Base-by-base conservation (phyloP, 2,888 invertebrate genomes). In the Rhagium mordax region DNA sequence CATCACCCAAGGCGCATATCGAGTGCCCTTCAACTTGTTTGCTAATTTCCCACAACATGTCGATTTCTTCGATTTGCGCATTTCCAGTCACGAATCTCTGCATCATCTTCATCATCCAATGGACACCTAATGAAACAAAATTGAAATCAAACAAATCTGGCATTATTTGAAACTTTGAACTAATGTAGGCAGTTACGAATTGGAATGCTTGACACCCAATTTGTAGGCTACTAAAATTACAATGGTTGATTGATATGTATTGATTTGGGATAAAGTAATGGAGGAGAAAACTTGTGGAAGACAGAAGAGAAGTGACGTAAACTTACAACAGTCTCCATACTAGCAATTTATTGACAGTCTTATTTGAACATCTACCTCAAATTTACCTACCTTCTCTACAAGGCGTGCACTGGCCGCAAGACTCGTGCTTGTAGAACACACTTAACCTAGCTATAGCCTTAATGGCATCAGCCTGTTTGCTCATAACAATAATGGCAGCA, bases 1-100 rank as follows among this genome's bases (percentile, higher is more conserved):
- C 99, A 88, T 99, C 99, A 51, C 96, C 99, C 75, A 99, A 89
- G 47, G 99, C 99, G 89, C 99, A 99, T 88, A 99, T 99, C 8
- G 99, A 99, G 88, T 99, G 99, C 15, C 98, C 95, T 91, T 99
- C 99, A 86, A 99, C 98, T 90, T 99, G 99, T 89, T 99, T 99
- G 80, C 98, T 98, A 78, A 99, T 91, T 89, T 99, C 99, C 96
- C 97, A 99, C 70, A 99, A 88, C 98, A 99, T 98, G 86, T 99
- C 99, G 82, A 99, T 99, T 91, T 99, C 99, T 80, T 94, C 95
- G 1, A 94, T 92, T 80, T 94, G 93, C 4, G 97, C 99, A 87
- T 98, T 96, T 70, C 99, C 99, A 72, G 95, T 93, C 27, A 98
- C 93, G 85, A 96, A 93, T 87, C 93, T 90, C 83, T 90, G 89